Base-by-base conservation (phyloP, 2,113 vertebrate species). In the Paradisaea rubra region DNA sequence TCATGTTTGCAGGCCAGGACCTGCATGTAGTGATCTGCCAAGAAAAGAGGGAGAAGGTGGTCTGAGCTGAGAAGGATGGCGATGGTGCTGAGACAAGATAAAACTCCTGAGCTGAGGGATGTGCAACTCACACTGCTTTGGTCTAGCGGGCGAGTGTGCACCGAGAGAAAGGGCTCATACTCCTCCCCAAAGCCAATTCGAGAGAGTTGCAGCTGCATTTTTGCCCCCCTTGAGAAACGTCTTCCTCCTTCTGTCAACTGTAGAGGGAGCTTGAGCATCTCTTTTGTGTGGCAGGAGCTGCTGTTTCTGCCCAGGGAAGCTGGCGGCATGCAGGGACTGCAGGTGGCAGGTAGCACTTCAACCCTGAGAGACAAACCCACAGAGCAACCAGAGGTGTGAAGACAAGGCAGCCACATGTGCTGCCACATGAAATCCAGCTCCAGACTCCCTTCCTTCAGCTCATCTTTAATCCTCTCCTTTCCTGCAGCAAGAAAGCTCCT, bases 11-110 rank as follows among this genome's bases (percentile, higher is more conserved):
- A 99, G 83, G 98, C 97, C 80, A 99, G 97, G 33, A 99, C 97
- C 96, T 99, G 99, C 89, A 99, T 98, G 97, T 98, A 99, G 97
- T 99, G 99, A 97, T 99, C 99, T 99, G 97, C 27, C 95, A 88
- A 37, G 69, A 37, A 52, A 31, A 89, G 82, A 86, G 9, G 50
- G 30, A 56, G 41, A 35, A 33, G 8, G 15, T 7, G 2, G 13
- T 50, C 42, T 63, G 61, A 88, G 70, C 42, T 39, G 63, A 81
- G 49, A 41, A 53, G 19, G 37, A 54, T 15, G 45, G 24, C 11
- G 25, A 41, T 1, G 10, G 31, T 77, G 41, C 54, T 30, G n/a
- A 66, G 31, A 60, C 0, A 2, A 47, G 18, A 14, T 76, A 18
- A 23, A 27, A 39, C 10, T 71, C 53, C 9, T 19, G 11, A 49